Base-by-base conservation (phyloP, 64 coral and sea anemone species). In the Trachythela sp. region DNA sequence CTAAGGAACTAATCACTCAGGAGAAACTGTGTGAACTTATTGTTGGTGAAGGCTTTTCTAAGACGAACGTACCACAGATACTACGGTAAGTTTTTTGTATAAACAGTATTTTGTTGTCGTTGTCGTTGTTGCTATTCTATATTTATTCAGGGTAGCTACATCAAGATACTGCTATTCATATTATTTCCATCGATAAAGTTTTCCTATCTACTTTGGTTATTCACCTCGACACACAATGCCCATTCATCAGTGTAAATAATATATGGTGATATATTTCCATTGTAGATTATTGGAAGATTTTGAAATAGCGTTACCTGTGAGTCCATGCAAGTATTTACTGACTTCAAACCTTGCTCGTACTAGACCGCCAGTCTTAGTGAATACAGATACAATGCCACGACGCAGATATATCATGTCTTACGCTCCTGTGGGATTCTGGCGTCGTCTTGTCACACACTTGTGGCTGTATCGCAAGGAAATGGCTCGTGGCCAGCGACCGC, bases 381-480 rank as follows among this genome's bases (percentile, higher is more conserved):
- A 71, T 0, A n/a, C 59, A 8, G 85, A 70, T 22, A 54, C 10
- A 27, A 59, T 87, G 9, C 86, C 90, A 39, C 67, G 84, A 22
- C 89, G 96, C 8, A 33, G 91, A 13, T 99, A 99, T 71, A 87
- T 83, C 51, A 40, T 99, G 91, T 88, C 96, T 0, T 99, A 91
- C 80, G 22, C 94, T 50, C 96, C 96, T 0, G 36, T 89, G 18
- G 92, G 91, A 30, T 92, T 99, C 56, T 99, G 96, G 96, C 50
- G 91, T 0, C 86, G 96, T 9, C 76, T 99, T 8, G 90, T 91
- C 31, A 48, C 89, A 43, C 84, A 89, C 8, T 38, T 99, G 13
- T 87, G 89, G 22, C 87, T 91, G 13, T 95, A 95, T 70, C 24
- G 91, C 24, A 54, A 70, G 15, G 87, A 89, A 45, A 76, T 94